Evolutionary conservation across 2,888 invertebrate species (phyloP).

Genomic region (Celastrina argiolus): DNA sequence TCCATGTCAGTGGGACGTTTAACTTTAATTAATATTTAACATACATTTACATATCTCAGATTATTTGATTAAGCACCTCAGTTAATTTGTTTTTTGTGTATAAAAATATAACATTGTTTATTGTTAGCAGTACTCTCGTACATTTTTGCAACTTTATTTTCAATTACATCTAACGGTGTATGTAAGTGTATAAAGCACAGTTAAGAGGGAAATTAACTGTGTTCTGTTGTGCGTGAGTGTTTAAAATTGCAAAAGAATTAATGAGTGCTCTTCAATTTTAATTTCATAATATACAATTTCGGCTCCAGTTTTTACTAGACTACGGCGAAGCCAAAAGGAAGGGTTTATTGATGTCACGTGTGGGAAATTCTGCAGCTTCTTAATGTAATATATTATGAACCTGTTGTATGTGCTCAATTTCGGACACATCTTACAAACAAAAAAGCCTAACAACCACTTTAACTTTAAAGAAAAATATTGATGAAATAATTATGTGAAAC

Average conservation of each 20-base stretch:
- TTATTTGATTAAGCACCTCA: not conserved
- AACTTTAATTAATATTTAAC: constrained; percentile 9
- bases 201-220: not conserved
- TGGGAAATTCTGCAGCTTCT: no score
- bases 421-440: no score
- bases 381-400: no score
- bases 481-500: no score
- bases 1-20: constrained; percentile 19
- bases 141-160: not conserved
- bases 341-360: no score
- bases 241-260: not conserved
- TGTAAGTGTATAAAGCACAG: not conserved
- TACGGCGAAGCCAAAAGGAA: no score
- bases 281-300: no score
- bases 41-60: not conserved
- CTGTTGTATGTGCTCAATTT: no score
- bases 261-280: not conserved
- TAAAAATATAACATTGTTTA: not conserved
- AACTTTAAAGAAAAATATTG: no score
- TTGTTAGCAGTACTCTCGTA: not conserved
- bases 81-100: not conserved
- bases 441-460: no score
- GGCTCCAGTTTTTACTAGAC: no score
- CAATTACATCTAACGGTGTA: not conserved
- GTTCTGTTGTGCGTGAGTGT: not conserved